Base-by-base conservation (phyloP, 2,113 vertebrate species). In the Larimichthys polyactis region DNA sequence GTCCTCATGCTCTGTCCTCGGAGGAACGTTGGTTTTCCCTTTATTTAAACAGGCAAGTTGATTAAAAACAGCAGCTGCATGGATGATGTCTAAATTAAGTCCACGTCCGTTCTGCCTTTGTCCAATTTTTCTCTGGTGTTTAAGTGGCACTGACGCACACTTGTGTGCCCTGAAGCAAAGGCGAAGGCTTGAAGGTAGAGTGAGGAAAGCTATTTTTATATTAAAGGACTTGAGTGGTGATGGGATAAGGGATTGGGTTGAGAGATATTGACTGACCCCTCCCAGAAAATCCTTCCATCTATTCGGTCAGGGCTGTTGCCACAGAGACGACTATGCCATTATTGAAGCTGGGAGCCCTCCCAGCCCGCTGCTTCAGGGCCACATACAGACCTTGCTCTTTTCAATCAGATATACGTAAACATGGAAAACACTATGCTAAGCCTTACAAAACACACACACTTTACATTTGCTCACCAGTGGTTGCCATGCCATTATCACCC, bases 401-500 rank as follows among this genome's bases (percentile, higher is more conserved):
- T 75, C 40, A 88, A 32, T 60, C 60, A 75, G 17, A 76, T 54
- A 67, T 55, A 20, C 29, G 75, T 57, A 48, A 29, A 69, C 17
- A 46, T 14, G 29, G 40, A 70, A 82, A 75, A 74, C 32, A 76
- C 44, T 62, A 75, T 46, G n/a, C 40, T 51, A n/a, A 63, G 10
- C 36, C 51, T 36, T 74, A 49, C 48, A 44, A 55, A 16, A 51
- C 52, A 22, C 62, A 71, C 44, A 43, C 43, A 62, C 29, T 74
- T 72, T 71, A 27, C 51, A 81, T 74, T 36, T 77, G 81, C 49
- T 76, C 79, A 57, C 51, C 40, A 71, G 20, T 63, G 49, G 84
- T 89, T 92, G 83, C 90, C 76, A 87, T 63, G 84, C 49, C 70
- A 67, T 81, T 74, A 80, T 36, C 75, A 59, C 60, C 69, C 74